Conservation (phyloP, 2,888 invertebrate species). For the Pasiphila rectangulata region DNA sequence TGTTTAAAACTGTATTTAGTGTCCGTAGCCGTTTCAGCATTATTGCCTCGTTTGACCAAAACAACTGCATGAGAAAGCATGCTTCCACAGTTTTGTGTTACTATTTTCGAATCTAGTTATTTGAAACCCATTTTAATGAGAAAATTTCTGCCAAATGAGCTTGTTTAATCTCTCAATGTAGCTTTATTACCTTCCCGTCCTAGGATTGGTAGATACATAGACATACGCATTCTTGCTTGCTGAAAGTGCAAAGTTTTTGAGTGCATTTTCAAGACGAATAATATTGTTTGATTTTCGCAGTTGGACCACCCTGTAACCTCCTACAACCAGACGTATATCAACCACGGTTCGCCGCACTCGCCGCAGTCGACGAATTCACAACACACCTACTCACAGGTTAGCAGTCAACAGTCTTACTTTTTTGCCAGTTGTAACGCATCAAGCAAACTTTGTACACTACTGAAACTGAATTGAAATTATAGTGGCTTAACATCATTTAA, state of each 20-base stretch:
- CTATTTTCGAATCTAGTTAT: neutral
- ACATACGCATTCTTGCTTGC: slow-evolving; percentile 25
- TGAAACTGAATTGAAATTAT: too few relatives aligned
- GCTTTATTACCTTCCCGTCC: slow-evolving; percentile 20
- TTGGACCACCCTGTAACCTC: slow-evolving; percentile 68
- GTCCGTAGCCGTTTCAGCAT: slow-evolving; percentile 12
- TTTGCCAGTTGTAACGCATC: too few relatives aligned
- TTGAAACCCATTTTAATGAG: neutral
- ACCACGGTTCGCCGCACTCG: slow-evolving; percentile 72
- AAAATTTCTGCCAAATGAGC: neutral
- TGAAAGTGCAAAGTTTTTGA: neutral
- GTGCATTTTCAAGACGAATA: neutral
- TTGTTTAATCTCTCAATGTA: slow-evolving; percentile 1
- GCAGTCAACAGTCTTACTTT: slow-evolving; percentile 1
- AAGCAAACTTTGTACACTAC: too few relatives aligned
- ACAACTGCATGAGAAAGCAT: slow-evolving; percentile 18
- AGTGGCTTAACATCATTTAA: too few relatives aligned
- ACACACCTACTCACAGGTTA: slow-evolving; percentile 71
- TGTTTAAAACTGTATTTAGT: slow-evolving; percentile 1
- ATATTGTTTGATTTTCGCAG: slow-evolving; percentile 41
- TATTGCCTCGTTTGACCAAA: slow-evolving; percentile 7
- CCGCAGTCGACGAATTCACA: slow-evolving; percentile 70
- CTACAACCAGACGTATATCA: slow-evolving; percentile 69
- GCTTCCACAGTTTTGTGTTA: slow-evolving; percentile 11
- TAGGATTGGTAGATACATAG: slow-evolving; percentile 22